Percentiles rank a stretch among this genome's conserved stretches.
Evolutionary conservation across 2,797 vertebrate genomes (phyloP).

Genomic region (Kryptolebias ocellatus): DNA sequence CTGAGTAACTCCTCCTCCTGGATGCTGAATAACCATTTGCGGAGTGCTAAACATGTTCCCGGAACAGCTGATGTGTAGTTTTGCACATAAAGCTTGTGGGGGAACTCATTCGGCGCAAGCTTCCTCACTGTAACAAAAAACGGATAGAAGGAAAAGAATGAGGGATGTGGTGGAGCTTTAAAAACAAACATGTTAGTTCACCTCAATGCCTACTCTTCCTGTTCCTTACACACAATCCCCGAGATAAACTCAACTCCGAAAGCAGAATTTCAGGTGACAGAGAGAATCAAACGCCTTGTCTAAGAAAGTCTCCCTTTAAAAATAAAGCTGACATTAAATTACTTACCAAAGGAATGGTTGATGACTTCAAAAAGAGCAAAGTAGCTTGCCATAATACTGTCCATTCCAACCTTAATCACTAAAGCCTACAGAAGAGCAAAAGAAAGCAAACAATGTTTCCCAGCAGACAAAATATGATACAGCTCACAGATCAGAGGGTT

Average conservation of each 20-base stretch:
- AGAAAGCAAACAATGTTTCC: conserved; percentile 17
- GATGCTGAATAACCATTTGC: conserved; percentile 96
- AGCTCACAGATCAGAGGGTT: no score
- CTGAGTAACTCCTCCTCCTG: conserved; percentile 93
- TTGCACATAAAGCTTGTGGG: conserved; percentile 98
- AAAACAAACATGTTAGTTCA: conserved; percentile 4
- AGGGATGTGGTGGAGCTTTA: conserved; percentile 11
- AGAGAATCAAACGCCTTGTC: no score
- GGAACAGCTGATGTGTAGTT: conserved; percentile 96
- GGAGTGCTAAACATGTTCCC: conserved; percentile 92
- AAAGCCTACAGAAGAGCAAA: conserved; percentile 82
- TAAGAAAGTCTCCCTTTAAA: no score
- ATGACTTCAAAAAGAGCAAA: conserved; percentile 98
- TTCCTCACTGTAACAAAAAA: conserved; percentile 86
- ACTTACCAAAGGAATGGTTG: conserved; percentile 96
- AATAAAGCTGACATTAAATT: neutral
- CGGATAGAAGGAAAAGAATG: conserved; percentile 11
- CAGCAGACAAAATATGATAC: neutral
- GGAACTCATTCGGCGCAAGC: conserved; percentile 95
- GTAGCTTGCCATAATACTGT: conserved; percentile 95
- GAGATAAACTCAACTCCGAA: conserved; percentile 24
- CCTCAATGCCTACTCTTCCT: conserved; percentile 22
- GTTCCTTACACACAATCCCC: conserved; percentile 19
- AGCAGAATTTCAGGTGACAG: conserved; percentile 9
- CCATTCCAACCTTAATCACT: conserved; percentile 93